Evolutionary conservation across 2,797 vertebrate genomes (phyloP), one percentile per base, ranked within the genome.

Genomic region (Cyclura pinguis): DNA sequence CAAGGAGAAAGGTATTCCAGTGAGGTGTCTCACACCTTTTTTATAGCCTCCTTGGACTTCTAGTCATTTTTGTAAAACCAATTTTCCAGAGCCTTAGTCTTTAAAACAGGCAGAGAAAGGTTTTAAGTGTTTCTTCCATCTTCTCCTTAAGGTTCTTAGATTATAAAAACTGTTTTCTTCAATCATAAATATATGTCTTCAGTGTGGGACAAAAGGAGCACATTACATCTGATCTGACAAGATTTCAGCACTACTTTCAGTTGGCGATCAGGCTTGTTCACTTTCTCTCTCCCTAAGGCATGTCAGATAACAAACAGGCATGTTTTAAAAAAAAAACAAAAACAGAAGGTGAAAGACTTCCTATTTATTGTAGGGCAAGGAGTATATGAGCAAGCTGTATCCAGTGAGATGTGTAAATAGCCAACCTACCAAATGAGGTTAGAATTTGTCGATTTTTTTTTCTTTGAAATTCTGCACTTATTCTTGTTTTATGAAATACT

Each of bases 61-160:
- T 22, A 77, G 59, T 42, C 52, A 62, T 76, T 87, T 88, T 84
- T 78, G 35, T 52, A 78, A 91, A 78, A 84, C 47, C 47, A 64
- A 69, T 91, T 91, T 91, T 91, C 80, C 85, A 91, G 55, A 86
- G 13, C 42, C 22, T 20, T 77, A 16, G 57, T 83, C 62, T 77
- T 77, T 84, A 27, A n/a, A 91, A 84, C 35, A 87, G 9, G 4
- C 42, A 74, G 35, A 78, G n/a, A n/a, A 32, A 42, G 10, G 35
- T 57, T 88, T 87, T 84, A 78, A 84, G 77, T 47, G 50, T 64
- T 84, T 55, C 47, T 69, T 84, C 81, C 62, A 84, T 50, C 59
- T 77, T 83, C 81, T 10, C 62, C 62, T 85, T 47, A n/a, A 69
- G 86, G 22, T 87, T 76, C 35, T 87, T 86, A 38, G 52, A 76